Evolutionary conservation across 92 coral and sea anemone species (phyloP).

Genomic region (Meandrina meandrites): DNA sequence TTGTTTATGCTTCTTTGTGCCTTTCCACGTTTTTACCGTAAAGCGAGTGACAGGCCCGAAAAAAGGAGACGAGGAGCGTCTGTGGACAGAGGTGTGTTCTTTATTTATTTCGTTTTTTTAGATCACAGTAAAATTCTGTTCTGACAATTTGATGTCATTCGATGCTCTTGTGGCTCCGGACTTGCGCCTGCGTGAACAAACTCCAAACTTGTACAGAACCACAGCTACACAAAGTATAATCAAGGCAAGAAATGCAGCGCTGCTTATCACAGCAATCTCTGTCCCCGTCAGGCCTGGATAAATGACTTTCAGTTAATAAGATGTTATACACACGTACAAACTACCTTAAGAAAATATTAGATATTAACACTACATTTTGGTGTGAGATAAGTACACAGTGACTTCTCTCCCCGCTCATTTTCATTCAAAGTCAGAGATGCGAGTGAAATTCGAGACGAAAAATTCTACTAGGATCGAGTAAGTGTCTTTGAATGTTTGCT

Average conservation of each 20-base stretch:
- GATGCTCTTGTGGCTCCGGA: background rate
- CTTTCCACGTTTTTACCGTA: background rate
- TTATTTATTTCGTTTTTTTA: background rate
- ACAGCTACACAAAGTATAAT: background rate
- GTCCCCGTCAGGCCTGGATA: background rate
- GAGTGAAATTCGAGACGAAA: background rate
- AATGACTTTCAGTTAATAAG: background rate
- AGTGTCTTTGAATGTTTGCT: background rate
- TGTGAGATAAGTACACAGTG: background rate
- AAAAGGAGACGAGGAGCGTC: background rate
- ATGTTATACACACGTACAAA: background rate
- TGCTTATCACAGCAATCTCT: constrained; percentile 6
- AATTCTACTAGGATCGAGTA: background rate
- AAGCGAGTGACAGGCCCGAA: background rate
- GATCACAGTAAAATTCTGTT: background rate
- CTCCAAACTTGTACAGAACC: background rate
- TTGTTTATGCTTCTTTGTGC: background rate
- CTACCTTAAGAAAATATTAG: background rate
- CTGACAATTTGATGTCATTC: background rate
- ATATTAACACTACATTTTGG: background rate
- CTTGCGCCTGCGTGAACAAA: background rate
- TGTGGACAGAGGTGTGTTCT: background rate
- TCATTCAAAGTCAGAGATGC: background rate
- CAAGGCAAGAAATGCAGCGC: background rate
- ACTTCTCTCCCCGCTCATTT: background rate